Evolutionary conservation across 2,797 vertebrate genomes (phyloP).

Genomic region (Graptemys geographica): DNA sequence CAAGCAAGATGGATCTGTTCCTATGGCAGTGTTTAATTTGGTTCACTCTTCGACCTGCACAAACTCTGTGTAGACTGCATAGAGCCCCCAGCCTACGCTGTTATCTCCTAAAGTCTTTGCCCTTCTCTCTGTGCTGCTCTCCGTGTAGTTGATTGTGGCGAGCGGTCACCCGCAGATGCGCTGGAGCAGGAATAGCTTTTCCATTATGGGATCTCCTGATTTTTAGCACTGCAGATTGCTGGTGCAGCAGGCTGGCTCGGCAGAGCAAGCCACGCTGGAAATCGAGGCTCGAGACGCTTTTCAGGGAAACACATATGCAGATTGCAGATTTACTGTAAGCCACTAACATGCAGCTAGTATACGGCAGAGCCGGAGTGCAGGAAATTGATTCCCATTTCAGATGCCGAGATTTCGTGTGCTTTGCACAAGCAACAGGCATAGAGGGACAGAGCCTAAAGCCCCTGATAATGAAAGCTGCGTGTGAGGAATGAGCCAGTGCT

Average conservation of each 20-base stretch:
- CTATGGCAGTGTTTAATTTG: background rate
- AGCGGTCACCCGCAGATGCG: background rate
- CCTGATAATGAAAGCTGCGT: background rate
- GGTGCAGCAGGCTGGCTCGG: background rate
- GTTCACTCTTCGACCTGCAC: background rate
- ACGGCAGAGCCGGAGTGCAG: background rate
- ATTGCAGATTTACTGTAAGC: background rate
- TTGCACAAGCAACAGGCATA: background rate
- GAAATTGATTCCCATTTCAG: background rate
- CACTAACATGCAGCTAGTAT: background rate
- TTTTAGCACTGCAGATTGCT: background rate
- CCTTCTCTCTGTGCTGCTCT: background rate
- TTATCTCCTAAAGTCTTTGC: background rate
- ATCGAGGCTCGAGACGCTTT: background rate
- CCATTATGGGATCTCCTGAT: background rate
- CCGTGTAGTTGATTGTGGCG: too few relatives aligned
- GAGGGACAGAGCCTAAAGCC: background rate
- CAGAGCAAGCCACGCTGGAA: background rate
- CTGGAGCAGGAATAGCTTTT: background rate
- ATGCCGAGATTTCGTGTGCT: background rate
- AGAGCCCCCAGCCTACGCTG: background rate
- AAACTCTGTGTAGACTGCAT: background rate
- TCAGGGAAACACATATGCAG: background rate
- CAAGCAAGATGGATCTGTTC: background rate
- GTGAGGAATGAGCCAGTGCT: background rate